Evolutionary conservation across 2,888 invertebrate species (phyloP).

Genomic region (Gastrophysa polygoni): DNA sequence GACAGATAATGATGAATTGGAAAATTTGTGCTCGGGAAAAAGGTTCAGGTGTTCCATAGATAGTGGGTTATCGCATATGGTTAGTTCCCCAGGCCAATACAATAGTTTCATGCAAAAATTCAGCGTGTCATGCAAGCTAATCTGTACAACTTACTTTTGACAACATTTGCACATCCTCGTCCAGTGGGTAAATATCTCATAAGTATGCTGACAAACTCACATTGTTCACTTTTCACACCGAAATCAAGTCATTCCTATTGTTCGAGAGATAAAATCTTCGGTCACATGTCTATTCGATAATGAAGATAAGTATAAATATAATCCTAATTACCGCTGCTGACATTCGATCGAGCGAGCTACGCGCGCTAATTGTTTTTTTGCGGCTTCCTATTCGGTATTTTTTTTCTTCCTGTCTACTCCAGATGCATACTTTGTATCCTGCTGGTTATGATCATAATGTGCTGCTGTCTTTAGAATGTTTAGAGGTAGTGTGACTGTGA

Average conservation of each 20-base stretch:
- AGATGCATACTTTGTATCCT: background rate
- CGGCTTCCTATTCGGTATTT: background rate
- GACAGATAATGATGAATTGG: too few species aligned
- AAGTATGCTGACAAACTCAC: background rate
- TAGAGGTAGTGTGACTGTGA: background rate
- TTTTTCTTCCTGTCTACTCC: background rate
- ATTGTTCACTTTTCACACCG: background rate
- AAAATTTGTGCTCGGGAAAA: too few species aligned
- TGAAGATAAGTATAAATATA: background rate
- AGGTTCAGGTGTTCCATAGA: too few species aligned
- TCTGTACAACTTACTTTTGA: conserved; percentile 61
- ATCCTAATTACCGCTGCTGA: background rate
- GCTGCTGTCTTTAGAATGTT: too few species aligned
- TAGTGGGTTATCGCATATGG: background rate
- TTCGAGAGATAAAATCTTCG: conserved; percentile 17
- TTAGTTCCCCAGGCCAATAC: too few species aligned
- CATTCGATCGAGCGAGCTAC: background rate
- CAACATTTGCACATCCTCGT: conserved; percentile 62
- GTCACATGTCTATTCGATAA: background rate
- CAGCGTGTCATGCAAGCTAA: background rate
- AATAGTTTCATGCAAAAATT: background rate
- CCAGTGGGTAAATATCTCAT: background rate
- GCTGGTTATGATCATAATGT: background rate
- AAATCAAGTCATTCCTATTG: conserved; percentile 13
- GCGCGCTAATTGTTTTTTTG: background rate